Evolutionary conservation across 2,797 vertebrate genomes (phyloP).

Genomic region (Cyclopterus lumpus): DNA sequence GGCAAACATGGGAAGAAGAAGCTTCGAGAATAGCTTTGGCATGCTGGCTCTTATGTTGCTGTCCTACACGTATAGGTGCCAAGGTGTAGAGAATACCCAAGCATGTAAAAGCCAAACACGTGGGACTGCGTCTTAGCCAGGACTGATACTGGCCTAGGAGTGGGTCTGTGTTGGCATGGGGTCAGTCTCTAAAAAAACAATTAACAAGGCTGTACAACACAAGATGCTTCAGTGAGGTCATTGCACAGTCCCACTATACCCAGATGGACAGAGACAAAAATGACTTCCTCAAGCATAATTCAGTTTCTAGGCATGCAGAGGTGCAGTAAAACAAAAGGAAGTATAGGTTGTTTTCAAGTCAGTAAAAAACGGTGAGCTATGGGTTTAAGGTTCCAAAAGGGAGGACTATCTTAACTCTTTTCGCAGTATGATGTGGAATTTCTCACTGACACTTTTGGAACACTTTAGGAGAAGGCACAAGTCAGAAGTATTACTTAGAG

Average conservation of each 20-base stretch:
- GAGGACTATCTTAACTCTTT: constrained; percentile 47
- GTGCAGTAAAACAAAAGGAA: constrained; percentile 11
- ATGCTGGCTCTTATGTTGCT: background rate
- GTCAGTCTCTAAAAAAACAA: constrained; percentile 36
- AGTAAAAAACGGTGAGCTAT: constrained; percentile 22
- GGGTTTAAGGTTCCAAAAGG: constrained; percentile 45
- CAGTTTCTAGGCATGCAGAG: background rate
- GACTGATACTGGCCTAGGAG: constrained; percentile 10
- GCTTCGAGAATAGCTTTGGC: background rate
- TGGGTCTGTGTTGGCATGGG: constrained; percentile 27
- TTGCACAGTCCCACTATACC: background rate
- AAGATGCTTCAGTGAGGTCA: constrained; percentile 16
- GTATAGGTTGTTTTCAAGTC: background rate
- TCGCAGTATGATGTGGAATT: constrained; percentile 76
- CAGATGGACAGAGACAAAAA: constrained; percentile 4
- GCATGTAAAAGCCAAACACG: constrained; percentile 15
- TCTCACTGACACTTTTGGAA: constrained; percentile 61
- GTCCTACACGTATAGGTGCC: background rate
- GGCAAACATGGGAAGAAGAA: constrained; percentile 14
- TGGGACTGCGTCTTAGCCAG: constrained; percentile 21
- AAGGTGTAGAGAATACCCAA: constrained; percentile 11
- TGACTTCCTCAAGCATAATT: background rate
- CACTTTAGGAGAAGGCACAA: constrained; percentile 30
- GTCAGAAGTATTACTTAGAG: constrained; percentile 51
- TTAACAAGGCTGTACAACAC: constrained; percentile 45